phyloP scores from a whole-genome alignment of 2,888 invertebrate species.

The Drosophila meridiana region DNA sequence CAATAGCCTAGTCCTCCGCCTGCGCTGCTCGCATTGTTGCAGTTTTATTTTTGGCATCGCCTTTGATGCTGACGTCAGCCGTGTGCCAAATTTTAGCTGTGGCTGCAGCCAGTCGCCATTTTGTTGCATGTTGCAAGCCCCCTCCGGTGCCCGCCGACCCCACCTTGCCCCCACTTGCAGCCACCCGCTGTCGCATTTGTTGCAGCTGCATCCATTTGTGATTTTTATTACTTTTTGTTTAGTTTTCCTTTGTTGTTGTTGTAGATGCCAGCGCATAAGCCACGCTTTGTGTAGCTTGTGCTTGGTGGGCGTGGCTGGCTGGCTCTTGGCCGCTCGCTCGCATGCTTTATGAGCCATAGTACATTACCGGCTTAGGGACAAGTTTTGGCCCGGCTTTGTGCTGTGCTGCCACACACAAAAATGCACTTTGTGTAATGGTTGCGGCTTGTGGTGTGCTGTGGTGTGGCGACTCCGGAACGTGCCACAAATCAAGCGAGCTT shows the following conservation, averaged over 20 bases:
- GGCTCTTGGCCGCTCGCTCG: slow-evolving; percentile 34
- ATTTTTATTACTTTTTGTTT: slow-evolving; percentile 73
- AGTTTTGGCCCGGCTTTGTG: slow-evolving; percentile 33
- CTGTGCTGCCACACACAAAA: slow-evolving; percentile 40
- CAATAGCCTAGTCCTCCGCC: slow-evolving; percentile 35
- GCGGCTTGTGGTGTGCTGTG: slow-evolving; percentile 10
- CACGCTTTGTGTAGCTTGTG: slow-evolving; percentile 54
- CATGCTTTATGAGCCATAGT: slow-evolving; percentile 58
- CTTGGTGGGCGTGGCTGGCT: slow-evolving; percentile 37
- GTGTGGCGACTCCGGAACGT: slow-evolving; percentile 1
- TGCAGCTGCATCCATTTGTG: slow-evolving; percentile 74
- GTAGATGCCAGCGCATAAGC: slow-evolving; percentile 52
- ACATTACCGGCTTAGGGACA: slow-evolving; percentile 30
- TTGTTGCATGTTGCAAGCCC: slow-evolving; percentile 46
- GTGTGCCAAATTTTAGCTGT: slow-evolving; percentile 62
- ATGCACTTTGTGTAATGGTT: slow-evolving; percentile 67
- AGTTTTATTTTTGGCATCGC: slow-evolving; percentile 60
- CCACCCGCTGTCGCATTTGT: slow-evolving; percentile 40
- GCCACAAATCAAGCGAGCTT: slow-evolving; percentile 45
- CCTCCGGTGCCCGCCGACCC: neutral
- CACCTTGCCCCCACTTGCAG: neutral
- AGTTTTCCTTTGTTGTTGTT: slow-evolving; percentile 8
- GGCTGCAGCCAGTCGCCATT: slow-evolving; percentile 53
- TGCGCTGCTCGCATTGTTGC: slow-evolving; percentile 61
- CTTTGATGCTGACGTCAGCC: slow-evolving; percentile 74